Conservation (phyloP, 2,113 vertebrate species). For the Etheostoma spectabile region DNA sequence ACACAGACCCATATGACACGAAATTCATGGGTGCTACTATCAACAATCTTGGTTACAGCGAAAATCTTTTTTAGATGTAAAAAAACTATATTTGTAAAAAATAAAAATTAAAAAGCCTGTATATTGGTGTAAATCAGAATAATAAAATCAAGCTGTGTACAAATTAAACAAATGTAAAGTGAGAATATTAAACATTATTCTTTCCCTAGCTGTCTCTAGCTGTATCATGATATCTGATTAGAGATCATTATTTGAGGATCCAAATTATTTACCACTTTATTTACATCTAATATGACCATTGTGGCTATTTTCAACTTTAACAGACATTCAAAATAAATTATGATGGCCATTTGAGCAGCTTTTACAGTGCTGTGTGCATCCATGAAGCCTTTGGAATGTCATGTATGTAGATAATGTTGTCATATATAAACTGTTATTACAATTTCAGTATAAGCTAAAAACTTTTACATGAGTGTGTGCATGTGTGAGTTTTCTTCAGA, state of each 20-base stretch:
- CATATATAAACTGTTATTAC: not conserved
- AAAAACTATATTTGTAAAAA: not conserved
- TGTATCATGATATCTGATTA: not conserved
- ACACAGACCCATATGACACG: not conserved
- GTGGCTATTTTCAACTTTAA: not conserved
- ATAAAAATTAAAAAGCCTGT: not conserved
- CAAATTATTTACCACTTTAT: not conserved
- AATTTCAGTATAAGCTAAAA: not conserved
- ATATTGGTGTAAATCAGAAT: not conserved
- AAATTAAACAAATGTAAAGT: not conserved
- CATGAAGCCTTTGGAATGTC: not conserved
- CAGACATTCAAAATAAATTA: slow-evolving; percentile 1
- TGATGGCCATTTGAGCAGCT: not conserved
- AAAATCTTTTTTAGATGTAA: not conserved
- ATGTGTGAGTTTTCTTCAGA: not conserved
- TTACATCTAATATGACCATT: not conserved
- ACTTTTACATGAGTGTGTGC: not conserved
- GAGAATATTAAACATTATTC: not conserved
- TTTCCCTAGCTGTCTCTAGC: not conserved
- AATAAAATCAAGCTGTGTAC: too few relatives aligned
- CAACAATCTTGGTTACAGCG: not conserved
- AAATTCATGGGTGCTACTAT: not conserved
- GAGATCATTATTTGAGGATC: not conserved
- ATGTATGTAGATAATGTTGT: not conserved
- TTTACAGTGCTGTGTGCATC: not conserved